Conservation (phyloP, 2,797 vertebrate genomes). For the Eupleurogrammus muticus region DNA sequence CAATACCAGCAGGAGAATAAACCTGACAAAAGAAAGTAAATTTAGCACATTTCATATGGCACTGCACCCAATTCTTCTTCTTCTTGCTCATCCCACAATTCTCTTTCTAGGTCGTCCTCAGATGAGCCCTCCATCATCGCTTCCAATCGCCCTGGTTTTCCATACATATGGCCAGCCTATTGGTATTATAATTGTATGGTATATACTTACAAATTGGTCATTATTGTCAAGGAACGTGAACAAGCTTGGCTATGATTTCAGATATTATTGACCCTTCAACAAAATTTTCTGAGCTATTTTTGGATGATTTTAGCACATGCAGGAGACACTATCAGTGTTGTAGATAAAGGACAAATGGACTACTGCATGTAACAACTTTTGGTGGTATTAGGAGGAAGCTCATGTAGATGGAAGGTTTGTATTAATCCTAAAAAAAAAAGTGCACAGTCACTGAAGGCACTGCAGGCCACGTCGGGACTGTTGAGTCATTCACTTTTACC, state of each 20-base stretch:
- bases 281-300: no score
- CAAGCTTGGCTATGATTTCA: no score
- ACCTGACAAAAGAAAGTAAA: no score
- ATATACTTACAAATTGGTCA: no score
- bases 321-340: constrained; percentile 23
- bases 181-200: not conserved
- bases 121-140: not conserved
- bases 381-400: not conserved
- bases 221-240: no score
- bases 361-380: constrained; percentile 15
- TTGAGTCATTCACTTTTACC: constrained; percentile 32
- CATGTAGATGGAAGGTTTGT: constrained; percentile 3
- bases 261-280: no score
- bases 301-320: no score
- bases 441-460: constrained; percentile 23
- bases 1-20: no score
- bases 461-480: constrained; percentile 19
- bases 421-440: not conserved
- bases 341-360: constrained; percentile 25
- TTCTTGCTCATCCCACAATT: no score
- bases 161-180: not conserved
- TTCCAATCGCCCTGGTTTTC: not conserved
- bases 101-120: not conserved
- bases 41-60: no score
- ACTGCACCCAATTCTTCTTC: no score